These are phyloP conservation scores for Osedax fenrisi DNA, from an alignment of 2,888 invertebrate species.

Conservation along the genomic window DNA sequence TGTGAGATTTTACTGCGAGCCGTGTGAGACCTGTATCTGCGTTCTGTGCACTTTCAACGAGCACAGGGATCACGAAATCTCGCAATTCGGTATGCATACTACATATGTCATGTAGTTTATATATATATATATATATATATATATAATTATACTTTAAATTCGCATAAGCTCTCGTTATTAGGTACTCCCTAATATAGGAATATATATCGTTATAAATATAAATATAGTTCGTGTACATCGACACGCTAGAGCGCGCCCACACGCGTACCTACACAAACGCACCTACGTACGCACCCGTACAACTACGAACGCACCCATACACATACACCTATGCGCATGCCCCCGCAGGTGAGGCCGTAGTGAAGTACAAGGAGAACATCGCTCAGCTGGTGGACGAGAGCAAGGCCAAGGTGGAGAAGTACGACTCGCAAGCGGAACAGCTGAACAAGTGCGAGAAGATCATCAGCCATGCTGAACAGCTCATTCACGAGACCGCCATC, in stretches of 20 bases:
- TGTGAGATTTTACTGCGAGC: constrained; percentile 48
- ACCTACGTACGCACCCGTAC: not conserved
- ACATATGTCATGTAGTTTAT: no score
- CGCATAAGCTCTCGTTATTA: no score
- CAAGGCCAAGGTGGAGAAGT: constrained; percentile 37
- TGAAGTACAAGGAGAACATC: constrained; percentile 38
- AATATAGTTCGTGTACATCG: no score
- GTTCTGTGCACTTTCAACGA: constrained; percentile 50
- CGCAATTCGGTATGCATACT: constrained; percentile 44
- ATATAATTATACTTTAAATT: no score
- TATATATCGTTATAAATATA: no score
- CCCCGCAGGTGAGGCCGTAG: constrained; percentile 45
- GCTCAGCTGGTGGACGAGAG: constrained; percentile 30
- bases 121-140: no score
- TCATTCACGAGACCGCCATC: constrained; percentile 46
- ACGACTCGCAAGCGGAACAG: constrained; percentile 40
- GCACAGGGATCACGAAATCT: constrained; percentile 48
- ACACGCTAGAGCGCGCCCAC: no score
- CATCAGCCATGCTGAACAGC: constrained; percentile 44
- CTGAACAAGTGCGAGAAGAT: constrained; percentile 44
- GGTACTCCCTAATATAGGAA: no score
- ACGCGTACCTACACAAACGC: not conserved
- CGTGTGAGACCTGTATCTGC: constrained; percentile 48
- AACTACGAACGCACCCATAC: not conserved
- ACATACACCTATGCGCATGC: not conserved